These are phyloP conservation scores for Acanthopagrus latus DNA, from an alignment of 2,797 vertebrate species.

Conservation along the genomic window DNA sequence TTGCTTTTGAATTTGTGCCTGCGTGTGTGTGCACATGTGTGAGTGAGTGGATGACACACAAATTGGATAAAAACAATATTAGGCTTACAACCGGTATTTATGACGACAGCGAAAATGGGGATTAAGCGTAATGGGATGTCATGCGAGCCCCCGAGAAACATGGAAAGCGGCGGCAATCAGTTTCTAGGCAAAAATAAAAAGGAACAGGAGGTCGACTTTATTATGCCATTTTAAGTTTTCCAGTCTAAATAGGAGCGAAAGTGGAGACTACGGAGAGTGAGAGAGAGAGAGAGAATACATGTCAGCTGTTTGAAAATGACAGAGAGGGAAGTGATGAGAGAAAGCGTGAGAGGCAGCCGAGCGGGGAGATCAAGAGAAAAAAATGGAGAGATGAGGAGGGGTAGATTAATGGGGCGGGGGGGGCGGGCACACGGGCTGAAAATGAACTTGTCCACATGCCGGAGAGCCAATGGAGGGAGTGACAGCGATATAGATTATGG, in stretches of 20 bases:
- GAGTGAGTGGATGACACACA: conserved; percentile 44
- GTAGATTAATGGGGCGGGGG: conserved; percentile 66
- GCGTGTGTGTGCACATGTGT: conserved; percentile 13
- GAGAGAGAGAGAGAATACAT: conserved; percentile 50
- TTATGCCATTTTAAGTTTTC: background rate
- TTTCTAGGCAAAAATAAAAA: conserved; percentile 8
- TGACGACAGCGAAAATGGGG: conserved; percentile 56
- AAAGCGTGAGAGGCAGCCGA: conserved; percentile 50
- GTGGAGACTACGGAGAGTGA: background rate
- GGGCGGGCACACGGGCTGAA: conserved; percentile 56
- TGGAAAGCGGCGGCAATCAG: conserved; percentile 23
- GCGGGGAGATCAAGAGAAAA: conserved; percentile 52
- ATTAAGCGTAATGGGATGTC: conserved; percentile 51
- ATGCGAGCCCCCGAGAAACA: conserved; percentile 27
- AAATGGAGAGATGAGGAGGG: conserved; percentile 59
- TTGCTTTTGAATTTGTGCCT: conserved; percentile 9
- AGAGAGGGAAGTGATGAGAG: conserved; percentile 53
- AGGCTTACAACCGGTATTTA: conserved; percentile 54
- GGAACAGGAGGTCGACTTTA: background rate
- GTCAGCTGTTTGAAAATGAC: conserved; percentile 67
- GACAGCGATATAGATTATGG: conserved; percentile 75
- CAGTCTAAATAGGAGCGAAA: background rate
- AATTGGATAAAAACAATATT: conserved; percentile 62
- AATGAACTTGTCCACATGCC: conserved; percentile 74
- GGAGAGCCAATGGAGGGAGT: conserved; percentile 72